Evolutionary conservation across 2,888 invertebrate genomes (phyloP), one percentile per base, ranked within the genome.

Genomic region (Folsomia manolachei): DNA sequence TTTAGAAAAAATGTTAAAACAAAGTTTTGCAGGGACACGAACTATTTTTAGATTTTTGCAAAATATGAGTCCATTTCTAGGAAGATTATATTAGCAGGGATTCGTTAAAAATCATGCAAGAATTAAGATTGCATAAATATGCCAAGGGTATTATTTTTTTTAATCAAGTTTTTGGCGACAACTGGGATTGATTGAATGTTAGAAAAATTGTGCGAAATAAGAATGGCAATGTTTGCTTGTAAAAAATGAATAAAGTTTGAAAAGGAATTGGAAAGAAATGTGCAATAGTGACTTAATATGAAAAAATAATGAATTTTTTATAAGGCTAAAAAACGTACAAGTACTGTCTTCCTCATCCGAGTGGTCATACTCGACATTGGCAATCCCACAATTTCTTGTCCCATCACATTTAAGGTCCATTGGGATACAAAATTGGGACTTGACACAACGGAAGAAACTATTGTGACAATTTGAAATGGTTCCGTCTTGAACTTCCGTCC

Each of bases 401-500:
- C 83, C 81, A 78, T 87, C 85, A 81, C 87, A 87, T 66, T 82
- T 83, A 24, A 87, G 83, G 61, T 83, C 82, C 11, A 82, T 79
- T 51, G 84, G 83, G 75, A 88, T 87, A 82, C 88, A 88, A 79
- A 85, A 85, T 63, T 84, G 84, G 71, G 83, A 84, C 73, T 82
- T 82, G 21, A 81, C 82, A 81, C 86, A 86, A 51, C 83, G 81
- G 78, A 85, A 85, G 68, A 81, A 81, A 63, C 82, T 83, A 24
- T 74, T 74, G 27, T 74, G 77, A 66, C 79, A 80, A n/a, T 56
- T 56, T 7, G 56, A 56, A n/a, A 19, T 56, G 7, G 56, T 14
- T 19, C 64, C 85, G 77, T 85, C 85, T 71, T 85, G 85, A 73
- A 97, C 91, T 87, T 97, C 97, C 72, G 97, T 97, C 96, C 97